These are phyloP conservation scores for Kradibia gibbosae DNA, from an alignment of 1,140 invertebrate genomes.

Conservation along the genomic window DNA sequence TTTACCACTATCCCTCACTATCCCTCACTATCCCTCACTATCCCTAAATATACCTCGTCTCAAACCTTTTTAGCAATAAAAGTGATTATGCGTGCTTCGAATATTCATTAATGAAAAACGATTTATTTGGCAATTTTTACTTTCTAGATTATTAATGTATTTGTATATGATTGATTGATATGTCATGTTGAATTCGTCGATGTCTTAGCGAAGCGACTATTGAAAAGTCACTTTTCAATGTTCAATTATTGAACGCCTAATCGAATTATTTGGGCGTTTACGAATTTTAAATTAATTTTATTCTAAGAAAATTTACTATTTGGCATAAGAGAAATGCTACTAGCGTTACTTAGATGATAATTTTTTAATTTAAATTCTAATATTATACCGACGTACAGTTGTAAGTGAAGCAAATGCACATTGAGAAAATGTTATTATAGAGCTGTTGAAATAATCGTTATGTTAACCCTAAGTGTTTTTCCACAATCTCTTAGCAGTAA, in stretches of 20 bases:
- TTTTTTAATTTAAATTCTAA: constrained; percentile 40
- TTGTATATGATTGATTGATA: constrained; percentile 39
- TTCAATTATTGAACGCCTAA: background rate
- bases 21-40: background rate
- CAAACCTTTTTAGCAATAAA: background rate
- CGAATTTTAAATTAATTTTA: constrained; percentile 44
- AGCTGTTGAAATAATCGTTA: background rate
- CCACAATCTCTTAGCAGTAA: background rate
- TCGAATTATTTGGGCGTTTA: constrained; percentile 8
- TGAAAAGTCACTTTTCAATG: constrained; percentile 33
- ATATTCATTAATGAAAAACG: constrained; percentile 14
- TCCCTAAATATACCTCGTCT: background rate
- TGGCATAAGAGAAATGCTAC: constrained; percentile 32
- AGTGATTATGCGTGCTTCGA: constrained; percentile 24
- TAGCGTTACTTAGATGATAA: constrained; percentile 43
- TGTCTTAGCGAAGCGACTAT: constrained; percentile 19
- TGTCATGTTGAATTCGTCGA: constrained; percentile 37
- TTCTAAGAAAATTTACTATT: constrained; percentile 39
- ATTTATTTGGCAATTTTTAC: constrained; percentile 42
- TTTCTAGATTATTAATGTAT: constrained; percentile 30
- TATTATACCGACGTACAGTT: constrained; percentile 21
- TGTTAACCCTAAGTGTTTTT: background rate
- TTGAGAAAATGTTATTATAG: constrained; percentile 36
- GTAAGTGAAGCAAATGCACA: constrained; percentile 18
- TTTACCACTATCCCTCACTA: background rate